Evolutionary conservation across 2,888 invertebrate genomes (phyloP).

Genomic region (Incurvaria masculella): DNA sequence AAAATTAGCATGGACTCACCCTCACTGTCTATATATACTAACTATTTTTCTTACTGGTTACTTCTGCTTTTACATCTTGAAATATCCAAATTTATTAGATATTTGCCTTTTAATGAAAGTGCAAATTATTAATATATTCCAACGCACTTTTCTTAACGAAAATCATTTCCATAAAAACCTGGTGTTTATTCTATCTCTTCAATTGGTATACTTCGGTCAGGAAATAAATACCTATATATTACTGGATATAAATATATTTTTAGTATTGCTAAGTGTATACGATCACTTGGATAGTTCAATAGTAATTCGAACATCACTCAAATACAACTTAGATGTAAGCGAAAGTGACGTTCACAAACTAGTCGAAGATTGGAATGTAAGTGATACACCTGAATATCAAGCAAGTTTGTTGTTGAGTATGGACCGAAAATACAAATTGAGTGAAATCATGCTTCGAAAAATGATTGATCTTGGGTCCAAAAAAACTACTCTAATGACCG

Average conservation of each 20-base stretch:
- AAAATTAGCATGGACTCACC: too few relatives aligned
- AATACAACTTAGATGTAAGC: background rate
- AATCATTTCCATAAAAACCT: too few relatives aligned
- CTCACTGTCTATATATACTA: too few relatives aligned
- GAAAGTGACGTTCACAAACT: background rate
- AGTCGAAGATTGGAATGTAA: background rate
- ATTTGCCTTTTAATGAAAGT: too few relatives aligned
- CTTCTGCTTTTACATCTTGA: too few relatives aligned
- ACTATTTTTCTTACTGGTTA: too few relatives aligned
- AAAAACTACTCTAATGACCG: background rate
- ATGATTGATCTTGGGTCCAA: background rate
- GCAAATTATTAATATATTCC: too few relatives aligned
- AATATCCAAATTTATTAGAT: too few relatives aligned
- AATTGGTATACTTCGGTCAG: too few relatives aligned
- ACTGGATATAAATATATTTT: background rate
- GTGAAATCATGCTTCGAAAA: background rate
- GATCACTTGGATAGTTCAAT: background rate
- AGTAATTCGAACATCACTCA: background rate
- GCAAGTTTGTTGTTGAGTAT: background rate
- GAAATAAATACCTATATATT: background rate
- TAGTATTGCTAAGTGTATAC: background rate
- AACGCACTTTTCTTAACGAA: too few relatives aligned
- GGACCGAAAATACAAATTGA: background rate
- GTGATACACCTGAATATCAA: background rate
- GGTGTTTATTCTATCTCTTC: too few relatives aligned